phyloP scores from a whole-genome alignment of 1,140 invertebrate genomes.

The Nasonia longicornis region DNA sequence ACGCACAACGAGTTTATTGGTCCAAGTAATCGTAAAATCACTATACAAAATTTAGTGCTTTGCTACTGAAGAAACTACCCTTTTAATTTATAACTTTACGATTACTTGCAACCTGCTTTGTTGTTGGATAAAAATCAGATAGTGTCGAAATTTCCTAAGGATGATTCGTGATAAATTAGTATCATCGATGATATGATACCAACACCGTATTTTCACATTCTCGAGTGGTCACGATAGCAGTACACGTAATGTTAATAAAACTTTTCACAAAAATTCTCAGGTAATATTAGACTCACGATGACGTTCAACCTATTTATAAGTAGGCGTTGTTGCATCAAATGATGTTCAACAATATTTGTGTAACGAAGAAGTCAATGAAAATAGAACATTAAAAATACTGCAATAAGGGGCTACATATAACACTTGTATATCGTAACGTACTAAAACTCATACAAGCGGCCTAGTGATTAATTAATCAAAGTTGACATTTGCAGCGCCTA shows the following conservation, averaged over 20 bases:
- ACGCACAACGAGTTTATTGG: neutral
- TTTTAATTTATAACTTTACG: conserved; percentile 34
- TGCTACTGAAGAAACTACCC: conserved; percentile 26
- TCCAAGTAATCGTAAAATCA: conserved; percentile 32
- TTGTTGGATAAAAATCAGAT: neutral
- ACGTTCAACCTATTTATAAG: too few species aligned
- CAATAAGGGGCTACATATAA: too few species aligned
- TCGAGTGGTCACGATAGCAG: neutral
- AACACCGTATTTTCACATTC: neutral
- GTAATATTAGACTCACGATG: neutral
- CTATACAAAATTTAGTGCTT: conserved; percentile 35
- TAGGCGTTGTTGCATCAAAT: neutral
- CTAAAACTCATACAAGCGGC: too few species aligned
- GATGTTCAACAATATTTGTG: neutral
- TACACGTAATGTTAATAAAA: neutral
- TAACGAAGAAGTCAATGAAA: neutral
- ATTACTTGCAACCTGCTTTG: conserved; percentile 26
- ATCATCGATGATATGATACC: neutral
- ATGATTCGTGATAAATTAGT: neutral
- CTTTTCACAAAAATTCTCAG: neutral
- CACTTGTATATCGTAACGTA: neutral
- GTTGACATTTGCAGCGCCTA: too few species aligned
- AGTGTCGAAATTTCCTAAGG: neutral
- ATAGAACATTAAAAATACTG: too few species aligned
- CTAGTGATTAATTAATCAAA: too few species aligned